A percentile compares a stretch with the other conserved stretches of the same genome.
Evolutionary conservation across 1,140 invertebrate genomes (phyloP).

Genomic region (Pseudoatta argentina): DNA sequence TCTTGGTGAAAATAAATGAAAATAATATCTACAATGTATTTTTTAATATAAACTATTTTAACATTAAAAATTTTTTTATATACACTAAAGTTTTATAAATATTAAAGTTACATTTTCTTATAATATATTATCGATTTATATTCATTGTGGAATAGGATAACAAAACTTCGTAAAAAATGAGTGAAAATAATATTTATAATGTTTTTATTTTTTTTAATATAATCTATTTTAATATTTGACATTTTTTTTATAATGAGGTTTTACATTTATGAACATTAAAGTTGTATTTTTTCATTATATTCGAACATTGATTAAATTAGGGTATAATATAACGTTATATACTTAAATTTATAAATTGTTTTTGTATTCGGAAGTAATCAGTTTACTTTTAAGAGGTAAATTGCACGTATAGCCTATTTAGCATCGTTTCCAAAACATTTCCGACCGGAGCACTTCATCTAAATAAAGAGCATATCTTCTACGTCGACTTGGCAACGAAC

Average conservation of each 20-base stretch:
- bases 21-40: neutral
- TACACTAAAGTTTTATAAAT: neutral
- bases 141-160: too few relatives aligned
- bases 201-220: neutral
- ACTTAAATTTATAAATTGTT: slow-evolving; percentile 10
- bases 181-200: too few relatives aligned
- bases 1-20: neutral
- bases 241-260: neutral
- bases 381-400: slow-evolving; percentile 11
- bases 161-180: too few relatives aligned
- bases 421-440: slow-evolving; percentile 53
- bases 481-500: slow-evolving; percentile 67
- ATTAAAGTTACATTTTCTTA: neutral
- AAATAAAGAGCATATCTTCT: slow-evolving; percentile 47
- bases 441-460: slow-evolving; percentile 48
- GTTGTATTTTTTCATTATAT: slow-evolving; percentile 7
- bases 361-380: neutral
- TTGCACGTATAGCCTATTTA: neutral
- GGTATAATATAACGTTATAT: neutral
- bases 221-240: neutral
- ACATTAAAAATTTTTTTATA: neutral
- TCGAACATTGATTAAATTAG: slow-evolving; percentile 1
- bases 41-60: neutral
- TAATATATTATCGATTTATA: slow-evolving; percentile 9
- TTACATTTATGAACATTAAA: neutral